A percentile compares a stretch with the other conserved stretches of the same genome.
These are phyloP conservation scores for Tragelaphus oryx DNA, from an alignment of 2,797 vertebrate genomes.

Conservation along the genomic window DNA sequence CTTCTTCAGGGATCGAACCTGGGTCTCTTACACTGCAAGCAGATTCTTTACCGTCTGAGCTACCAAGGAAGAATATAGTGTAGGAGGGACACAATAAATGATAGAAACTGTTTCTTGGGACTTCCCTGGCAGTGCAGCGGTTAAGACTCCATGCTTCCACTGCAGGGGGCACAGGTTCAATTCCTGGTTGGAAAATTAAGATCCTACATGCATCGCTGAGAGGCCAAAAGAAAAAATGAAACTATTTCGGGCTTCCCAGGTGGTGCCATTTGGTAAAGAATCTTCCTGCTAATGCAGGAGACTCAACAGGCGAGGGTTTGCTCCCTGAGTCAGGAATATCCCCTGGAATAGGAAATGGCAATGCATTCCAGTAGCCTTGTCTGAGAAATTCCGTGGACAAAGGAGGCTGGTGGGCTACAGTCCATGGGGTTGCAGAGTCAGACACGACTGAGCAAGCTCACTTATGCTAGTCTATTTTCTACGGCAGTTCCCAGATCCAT, in stretches of 20 bases:
- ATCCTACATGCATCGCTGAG: neutral
- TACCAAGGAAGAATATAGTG: neutral
- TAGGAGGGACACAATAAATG: fast-evolving
- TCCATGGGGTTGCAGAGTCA: neutral
- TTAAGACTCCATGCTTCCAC: neutral
- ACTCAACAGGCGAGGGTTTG: neutral
- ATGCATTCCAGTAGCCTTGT: neutral
- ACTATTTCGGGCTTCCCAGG: neutral
- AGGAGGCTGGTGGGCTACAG: neutral
- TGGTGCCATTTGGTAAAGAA: neutral
- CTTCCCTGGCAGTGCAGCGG: neutral
- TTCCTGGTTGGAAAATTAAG: neutral
- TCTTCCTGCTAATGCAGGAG: neutral
- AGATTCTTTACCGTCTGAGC: neutral
- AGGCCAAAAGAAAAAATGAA: neutral
- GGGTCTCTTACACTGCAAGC: neutral
- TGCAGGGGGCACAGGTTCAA: neutral
- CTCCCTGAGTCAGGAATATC: neutral
- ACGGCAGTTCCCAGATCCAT: neutral
- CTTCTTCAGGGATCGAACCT: neutral
- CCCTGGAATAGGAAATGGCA: neutral
- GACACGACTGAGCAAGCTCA: neutral
- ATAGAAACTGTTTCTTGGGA: neutral
- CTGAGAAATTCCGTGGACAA: neutral
- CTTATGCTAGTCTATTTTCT: neutral